These are phyloP conservation scores for Tachystola acroxantha DNA, from an alignment of 2,888 invertebrate species.

Conservation along the genomic window DNA sequence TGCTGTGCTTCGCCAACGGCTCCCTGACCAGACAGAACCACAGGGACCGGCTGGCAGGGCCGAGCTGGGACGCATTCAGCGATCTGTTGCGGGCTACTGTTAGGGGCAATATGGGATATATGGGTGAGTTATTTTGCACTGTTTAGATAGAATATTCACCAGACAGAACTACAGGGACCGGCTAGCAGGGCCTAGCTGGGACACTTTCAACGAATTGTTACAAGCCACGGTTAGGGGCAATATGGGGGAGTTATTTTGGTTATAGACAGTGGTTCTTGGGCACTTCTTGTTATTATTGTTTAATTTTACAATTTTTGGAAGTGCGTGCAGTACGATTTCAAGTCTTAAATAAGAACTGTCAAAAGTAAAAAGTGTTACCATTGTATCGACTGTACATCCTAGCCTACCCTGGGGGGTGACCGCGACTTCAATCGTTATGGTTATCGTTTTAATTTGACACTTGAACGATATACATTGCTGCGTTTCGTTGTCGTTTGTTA, in stretches of 20 bases:
- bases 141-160: slow-evolving; percentile 54
- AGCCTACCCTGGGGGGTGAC: no score
- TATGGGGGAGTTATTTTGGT: slow-evolving; percentile 83
- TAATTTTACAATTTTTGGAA: no score
- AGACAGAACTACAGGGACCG: slow-evolving; percentile 89
- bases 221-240: slow-evolving; percentile 93
- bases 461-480: no score
- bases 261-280: no score
- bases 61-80: slow-evolving; percentile 91
- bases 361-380: no score
- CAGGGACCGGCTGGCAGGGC: slow-evolving; percentile 83
- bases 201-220: slow-evolving; percentile 88
- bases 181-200: slow-evolving; percentile 89
- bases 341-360: no score
- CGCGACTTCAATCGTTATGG: no score
- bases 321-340: no score
- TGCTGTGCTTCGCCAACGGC: slow-evolving; percentile 96
- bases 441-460: no score
- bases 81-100: slow-evolving; percentile 89
- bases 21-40: slow-evolving; percentile 93
- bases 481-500: no score
- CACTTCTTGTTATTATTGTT: no score
- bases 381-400: no score
- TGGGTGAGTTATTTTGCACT: slow-evolving; percentile 86
- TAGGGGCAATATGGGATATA: slow-evolving; percentile 94